phyloP scores from a whole-genome alignment of 2,888 invertebrate species.

The Acanthococcus lagerstroemiae region DNA sequence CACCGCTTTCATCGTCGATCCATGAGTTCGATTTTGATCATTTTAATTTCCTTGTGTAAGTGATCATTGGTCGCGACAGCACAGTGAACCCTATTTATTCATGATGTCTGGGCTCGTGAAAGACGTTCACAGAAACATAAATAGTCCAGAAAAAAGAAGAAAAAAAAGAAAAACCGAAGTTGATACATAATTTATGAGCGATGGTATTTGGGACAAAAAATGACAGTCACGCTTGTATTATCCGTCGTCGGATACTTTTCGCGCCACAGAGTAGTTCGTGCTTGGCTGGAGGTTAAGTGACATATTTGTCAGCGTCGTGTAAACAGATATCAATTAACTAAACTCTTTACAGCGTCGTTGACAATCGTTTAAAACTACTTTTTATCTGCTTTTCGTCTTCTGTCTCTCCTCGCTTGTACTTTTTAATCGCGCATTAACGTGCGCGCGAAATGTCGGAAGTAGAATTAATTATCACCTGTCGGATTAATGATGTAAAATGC shows the following conservation, averaged over 20 bases:
- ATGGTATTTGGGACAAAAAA: constrained; percentile 26
- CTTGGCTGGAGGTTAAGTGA: constrained; percentile 25
- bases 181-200: constrained; percentile 28
- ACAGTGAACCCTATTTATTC: too few species aligned
- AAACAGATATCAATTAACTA: constrained; percentile 27
- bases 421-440: neutral
- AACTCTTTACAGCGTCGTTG: neutral
- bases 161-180: constrained; percentile 6
- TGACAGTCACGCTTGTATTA: constrained; percentile 25
- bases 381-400: neutral
- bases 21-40: too few species aligned
- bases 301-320: constrained; percentile 28
- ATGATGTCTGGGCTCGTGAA: neutral
- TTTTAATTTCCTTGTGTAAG: too few species aligned
- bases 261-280: neutral
- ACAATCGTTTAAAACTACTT: constrained; percentile 1
- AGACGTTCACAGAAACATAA: neutral
- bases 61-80: too few species aligned
- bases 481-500: too few species aligned
- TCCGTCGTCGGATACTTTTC: constrained; percentile 12
- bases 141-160: neutral
- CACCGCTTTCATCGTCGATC: too few species aligned
- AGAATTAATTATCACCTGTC: too few species aligned
- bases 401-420: neutral
- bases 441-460: too few species aligned